Conservation (phyloP, 2,888 invertebrate genomes). For the Catonia carolina region DNA sequence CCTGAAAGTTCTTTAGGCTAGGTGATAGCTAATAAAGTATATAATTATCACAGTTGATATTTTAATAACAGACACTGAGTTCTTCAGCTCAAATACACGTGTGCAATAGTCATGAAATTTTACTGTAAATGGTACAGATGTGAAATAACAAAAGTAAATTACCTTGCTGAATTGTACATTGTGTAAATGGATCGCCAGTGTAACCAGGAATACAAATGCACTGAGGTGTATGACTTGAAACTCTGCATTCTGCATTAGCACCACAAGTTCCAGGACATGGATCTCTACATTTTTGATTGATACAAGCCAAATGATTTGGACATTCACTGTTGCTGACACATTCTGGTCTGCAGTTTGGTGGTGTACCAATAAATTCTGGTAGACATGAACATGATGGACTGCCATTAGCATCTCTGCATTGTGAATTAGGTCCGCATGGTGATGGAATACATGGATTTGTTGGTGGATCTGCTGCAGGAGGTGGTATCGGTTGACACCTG, state of each 20-base stretch:
- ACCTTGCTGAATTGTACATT: slow-evolving; percentile 32
- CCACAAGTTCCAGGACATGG: slow-evolving; percentile 66
- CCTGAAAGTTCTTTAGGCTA: too few species aligned
- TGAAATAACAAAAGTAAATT: too few species aligned
- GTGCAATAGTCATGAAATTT: too few species aligned
- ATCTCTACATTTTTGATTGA: slow-evolving; percentile 60
- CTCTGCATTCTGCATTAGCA: slow-evolving; percentile 58
- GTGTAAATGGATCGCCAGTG: slow-evolving; percentile 39
- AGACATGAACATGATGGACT: slow-evolving; percentile 66
- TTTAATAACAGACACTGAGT: too few species aligned
- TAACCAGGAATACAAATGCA: slow-evolving; percentile 58
- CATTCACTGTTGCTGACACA: slow-evolving; percentile 48
- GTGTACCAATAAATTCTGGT: slow-evolving; percentile 62
- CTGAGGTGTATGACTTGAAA: slow-evolving; percentile 63
- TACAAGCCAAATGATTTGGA: slow-evolving; percentile 52
- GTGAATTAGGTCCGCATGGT: slow-evolving; percentile 71
- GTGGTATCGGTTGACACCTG: slow-evolving; percentile 49
- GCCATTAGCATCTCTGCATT: slow-evolving; percentile 59
- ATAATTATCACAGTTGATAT: too few species aligned
- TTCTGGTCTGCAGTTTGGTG: slow-evolving; percentile 71
- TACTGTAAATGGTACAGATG: too few species aligned
- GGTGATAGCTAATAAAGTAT: too few species aligned
- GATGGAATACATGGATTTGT: slow-evolving; percentile 57
- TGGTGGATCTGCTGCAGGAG: slow-evolving; percentile 36
- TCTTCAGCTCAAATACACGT: too few species aligned